Evolutionary conservation across 2,113 vertebrate species (phyloP), one percentile per base, ranked within the genome.

Genomic region (Melanerpes formicivorus): DNA sequence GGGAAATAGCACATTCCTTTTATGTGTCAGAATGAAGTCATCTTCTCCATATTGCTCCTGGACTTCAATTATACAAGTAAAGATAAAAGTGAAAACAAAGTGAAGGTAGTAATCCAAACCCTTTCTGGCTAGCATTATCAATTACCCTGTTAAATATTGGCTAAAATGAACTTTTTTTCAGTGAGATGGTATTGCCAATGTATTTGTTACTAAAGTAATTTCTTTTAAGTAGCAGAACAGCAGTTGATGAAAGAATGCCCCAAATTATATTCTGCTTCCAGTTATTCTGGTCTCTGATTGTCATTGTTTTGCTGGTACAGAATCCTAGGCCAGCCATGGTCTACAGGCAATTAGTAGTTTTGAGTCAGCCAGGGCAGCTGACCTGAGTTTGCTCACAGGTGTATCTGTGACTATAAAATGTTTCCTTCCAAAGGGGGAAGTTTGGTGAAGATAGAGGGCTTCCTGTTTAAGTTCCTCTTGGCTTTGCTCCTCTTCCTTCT

Each of bases 11-110:
- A 69, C 2, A 0, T 80, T 93, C 40, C 69, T 95, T 96, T 94
- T 90, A 91, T 93, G 69, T 91, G 81, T 94, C 79, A 94, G 73
- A 91, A 89, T 85, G 56, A 95, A 95, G 91, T 93, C 11, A 5
- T 66, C 75, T 89, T 59, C 44, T 90, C 90, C 14, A 15, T 80
- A 87, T 25, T 72, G 21, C 65, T 93, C 66, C 65, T 87, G 72
- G 87, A 64, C 94, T 94, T 94, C 82, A 88, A 59, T 80, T 91
- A 93, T 90, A 96, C 79, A 91, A 86, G 70, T 64, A 75, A 94
- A 94, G 72, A 92, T 90, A 91, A 92, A 96, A 93, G 84, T 13
- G 85, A 82, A 87, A 80, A 1, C 59, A 64, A 92, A 87, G 48
- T 71, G n/a, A 26, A n/a, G 54, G 32, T 94, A 77, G 81, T 80